phyloP scores from a whole-genome alignment of 2,888 invertebrate species.

The Scaptomyza cyrtandrae region DNA sequence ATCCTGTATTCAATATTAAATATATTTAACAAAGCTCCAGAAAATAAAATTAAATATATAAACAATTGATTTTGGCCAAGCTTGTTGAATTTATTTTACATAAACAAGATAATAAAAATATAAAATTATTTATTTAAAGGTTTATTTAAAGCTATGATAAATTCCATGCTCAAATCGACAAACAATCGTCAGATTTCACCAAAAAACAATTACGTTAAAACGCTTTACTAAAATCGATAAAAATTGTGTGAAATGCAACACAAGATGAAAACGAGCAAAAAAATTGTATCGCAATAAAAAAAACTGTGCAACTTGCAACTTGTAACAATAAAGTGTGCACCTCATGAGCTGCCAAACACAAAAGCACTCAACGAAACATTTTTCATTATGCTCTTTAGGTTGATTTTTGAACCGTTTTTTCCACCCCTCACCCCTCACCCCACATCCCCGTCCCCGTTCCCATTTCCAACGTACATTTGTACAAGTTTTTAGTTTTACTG shows the following conservation, averaged over 20 bases:
- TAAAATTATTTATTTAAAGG: too few species aligned
- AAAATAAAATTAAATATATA: too few species aligned
- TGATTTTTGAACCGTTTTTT: slow-evolving; percentile 13
- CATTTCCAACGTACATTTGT: slow-evolving; percentile 1
- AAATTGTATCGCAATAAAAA: slow-evolving; percentile 15
- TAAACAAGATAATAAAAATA: too few species aligned
- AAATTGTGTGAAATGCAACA: slow-evolving; percentile 2
- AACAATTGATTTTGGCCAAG: too few species aligned
- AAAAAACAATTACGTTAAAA: slow-evolving; percentile 33
- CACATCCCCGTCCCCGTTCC: neutral
- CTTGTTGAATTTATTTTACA: too few species aligned
- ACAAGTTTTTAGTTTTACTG: slow-evolving; percentile 38
- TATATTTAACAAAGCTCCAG: too few species aligned
- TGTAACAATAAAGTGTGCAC: slow-evolving; percentile 62
- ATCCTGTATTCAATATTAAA: too few species aligned
- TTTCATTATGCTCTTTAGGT: slow-evolving; percentile 55
- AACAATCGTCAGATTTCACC: neutral
- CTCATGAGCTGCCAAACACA: slow-evolving; percentile 56
- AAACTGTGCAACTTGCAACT: slow-evolving; percentile 33
- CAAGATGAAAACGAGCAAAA: neutral
- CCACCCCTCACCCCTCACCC: neutral
- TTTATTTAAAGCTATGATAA: too few species aligned
- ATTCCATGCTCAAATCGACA: neutral
- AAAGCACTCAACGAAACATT: slow-evolving; percentile 59
- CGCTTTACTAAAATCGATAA: slow-evolving; percentile 39